phyloP scores from a whole-genome alignment of 2,888 invertebrate species.

The Melinaea menophilus region DNA sequence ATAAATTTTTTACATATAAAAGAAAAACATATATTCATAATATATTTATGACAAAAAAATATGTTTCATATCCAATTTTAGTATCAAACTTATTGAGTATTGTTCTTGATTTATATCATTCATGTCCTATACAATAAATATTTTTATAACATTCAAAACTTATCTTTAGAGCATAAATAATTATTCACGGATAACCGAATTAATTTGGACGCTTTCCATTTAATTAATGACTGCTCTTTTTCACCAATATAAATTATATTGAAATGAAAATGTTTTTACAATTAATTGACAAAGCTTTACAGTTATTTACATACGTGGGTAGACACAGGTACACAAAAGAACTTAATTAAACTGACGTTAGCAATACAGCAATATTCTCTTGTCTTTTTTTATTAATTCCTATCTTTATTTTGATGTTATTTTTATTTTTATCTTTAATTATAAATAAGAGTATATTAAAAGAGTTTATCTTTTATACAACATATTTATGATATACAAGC shows the following conservation, averaged over 20 bases:
- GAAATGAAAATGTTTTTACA: no score
- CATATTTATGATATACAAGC: no score
- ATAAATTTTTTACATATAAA: no score
- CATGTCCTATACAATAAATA: neutral
- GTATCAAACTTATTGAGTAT: constrained; percentile 1
- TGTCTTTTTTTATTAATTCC: neutral
- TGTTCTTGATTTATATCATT: neutral
- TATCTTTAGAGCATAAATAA: neutral
- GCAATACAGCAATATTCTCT: constrained; percentile 10
- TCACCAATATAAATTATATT: no score
- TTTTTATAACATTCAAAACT: neutral
- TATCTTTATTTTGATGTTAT: neutral
- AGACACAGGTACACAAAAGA: constrained; percentile 29
- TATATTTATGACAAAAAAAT: neutral
- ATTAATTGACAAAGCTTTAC: constrained; percentile 4
- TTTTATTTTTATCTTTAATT: neutral
- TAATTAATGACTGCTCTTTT: no score
- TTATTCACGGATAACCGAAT: no score
- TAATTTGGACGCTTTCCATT: no score
- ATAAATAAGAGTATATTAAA: no score
- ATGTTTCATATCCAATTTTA: neutral
- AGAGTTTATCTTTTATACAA: no score
- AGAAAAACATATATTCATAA: no score
- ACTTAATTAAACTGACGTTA: constrained; percentile 55
- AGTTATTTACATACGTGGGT: constrained; percentile 21